A percentile compares a stretch with the other conserved stretches of the same genome.
Conservation (phyloP, 2,113 vertebrate species). For the Macrotis lagotis region DNA sequence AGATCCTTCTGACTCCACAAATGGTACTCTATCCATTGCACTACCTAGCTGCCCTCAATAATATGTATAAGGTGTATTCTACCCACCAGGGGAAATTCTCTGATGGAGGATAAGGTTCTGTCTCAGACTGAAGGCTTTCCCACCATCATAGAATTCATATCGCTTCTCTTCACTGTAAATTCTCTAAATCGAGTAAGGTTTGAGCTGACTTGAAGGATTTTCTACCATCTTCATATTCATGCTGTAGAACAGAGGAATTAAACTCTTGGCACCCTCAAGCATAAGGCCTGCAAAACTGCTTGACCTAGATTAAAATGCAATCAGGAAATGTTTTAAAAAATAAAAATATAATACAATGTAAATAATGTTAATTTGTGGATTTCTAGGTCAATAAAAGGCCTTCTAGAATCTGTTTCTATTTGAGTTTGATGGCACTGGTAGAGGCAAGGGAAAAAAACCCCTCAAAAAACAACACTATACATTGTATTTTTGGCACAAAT, state of each 20-base stretch:
- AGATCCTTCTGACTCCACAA: too few species aligned
- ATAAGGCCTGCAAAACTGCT: background rate
- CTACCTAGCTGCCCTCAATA: too few species aligned
- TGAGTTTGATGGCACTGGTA: background rate
- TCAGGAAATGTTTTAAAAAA: background rate
- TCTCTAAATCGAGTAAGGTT: background rate
- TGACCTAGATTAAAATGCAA: background rate
- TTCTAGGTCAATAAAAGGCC: background rate
- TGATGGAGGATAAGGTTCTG: slow-evolving; percentile 15
- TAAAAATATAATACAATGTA: background rate
- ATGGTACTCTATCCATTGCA: too few species aligned
- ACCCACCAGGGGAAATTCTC: background rate
- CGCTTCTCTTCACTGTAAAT: slow-evolving; percentile 53
- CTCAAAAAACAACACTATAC: background rate
- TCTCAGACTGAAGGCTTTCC: slow-evolving; percentile 15
- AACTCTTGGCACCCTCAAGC: background rate
- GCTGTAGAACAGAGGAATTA: background rate
- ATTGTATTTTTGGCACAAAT: background rate
- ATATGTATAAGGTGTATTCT: background rate
- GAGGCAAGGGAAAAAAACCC: background rate
- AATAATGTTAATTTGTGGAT: background rate
- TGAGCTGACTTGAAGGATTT: slow-evolving; percentile 15
- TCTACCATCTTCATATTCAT: slow-evolving; percentile 13
- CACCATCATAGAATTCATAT: slow-evolving; percentile 14
- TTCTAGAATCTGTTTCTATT: background rate